Evolutionary conservation across 1,140 invertebrate genomes (phyloP).

Genomic region (Eufriesea mexicana): DNA sequence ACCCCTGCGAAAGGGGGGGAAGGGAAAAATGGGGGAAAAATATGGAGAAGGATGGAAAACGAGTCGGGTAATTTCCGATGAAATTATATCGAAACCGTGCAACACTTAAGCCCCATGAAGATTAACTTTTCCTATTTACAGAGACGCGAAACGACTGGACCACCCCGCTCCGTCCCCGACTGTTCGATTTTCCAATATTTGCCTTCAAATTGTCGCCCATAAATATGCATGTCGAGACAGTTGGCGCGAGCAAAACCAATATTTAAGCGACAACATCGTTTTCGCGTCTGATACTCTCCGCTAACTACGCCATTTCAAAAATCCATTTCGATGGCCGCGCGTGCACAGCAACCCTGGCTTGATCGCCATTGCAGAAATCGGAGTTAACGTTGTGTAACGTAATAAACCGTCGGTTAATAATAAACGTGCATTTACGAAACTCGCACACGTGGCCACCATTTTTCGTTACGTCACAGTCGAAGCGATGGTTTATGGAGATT

Average conservation of each 20-base stretch:
- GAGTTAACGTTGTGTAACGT: not conserved
- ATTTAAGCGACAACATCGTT: conserved; percentile 41
- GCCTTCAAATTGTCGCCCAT: conserved; percentile 35
- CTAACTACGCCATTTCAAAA: conserved; percentile 13
- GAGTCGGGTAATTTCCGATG: not conserved
- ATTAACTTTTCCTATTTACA: conserved; percentile 40
- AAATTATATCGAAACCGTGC: conserved; percentile 7
- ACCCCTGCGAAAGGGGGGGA: not conserved
- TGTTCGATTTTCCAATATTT: conserved; percentile 38
- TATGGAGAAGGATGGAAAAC: not conserved
- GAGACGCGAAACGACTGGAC: conserved; percentile 26
- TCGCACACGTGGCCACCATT: not conserved
- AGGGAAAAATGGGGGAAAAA: not conserved
- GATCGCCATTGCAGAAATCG: not conserved
- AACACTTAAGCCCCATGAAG: conserved; percentile 6
- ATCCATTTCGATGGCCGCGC: not conserved
- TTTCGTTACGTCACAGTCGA: not conserved
- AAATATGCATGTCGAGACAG: conserved; percentile 42
- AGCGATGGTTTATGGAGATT: not conserved
- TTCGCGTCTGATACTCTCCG: conserved; percentile 20
- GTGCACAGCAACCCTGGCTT: not conserved
- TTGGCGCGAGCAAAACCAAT: conserved; percentile 33
- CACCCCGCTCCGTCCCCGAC: too few relatives aligned
- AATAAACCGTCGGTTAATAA: not conserved
- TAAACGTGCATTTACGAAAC: not conserved